Percentiles rank a stretch among this genome's conserved stretches.
phyloP scores from a whole-genome alignment of 1,140 invertebrate genomes.

The Heliconius hewitsoni region DNA sequence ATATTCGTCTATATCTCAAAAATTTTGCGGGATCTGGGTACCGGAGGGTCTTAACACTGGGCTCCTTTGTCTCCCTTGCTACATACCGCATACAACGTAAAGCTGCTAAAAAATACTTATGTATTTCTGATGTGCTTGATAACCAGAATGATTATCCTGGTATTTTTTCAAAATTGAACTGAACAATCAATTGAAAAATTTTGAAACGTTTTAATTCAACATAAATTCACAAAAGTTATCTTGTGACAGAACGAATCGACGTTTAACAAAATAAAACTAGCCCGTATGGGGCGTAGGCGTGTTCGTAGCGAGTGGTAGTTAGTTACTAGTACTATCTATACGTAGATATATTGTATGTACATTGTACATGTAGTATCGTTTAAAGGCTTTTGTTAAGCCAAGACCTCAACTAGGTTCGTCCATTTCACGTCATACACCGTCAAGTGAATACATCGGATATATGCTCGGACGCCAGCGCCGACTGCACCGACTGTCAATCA shows the following conservation, averaged over 20 bases:
- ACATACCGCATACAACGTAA: too few relatives aligned
- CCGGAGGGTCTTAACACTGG: too few relatives aligned
- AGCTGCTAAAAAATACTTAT: too few relatives aligned
- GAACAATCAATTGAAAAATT: neutral
- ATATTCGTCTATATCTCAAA: too few relatives aligned
- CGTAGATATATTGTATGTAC: neutral
- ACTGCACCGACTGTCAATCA: constrained; percentile 70
- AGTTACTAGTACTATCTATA: neutral
- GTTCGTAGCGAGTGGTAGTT: neutral
- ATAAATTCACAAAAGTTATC: neutral
- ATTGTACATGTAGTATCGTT: constrained; percentile 35
- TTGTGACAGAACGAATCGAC: neutral
- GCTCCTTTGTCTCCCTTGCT: too few relatives aligned
- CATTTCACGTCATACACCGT: constrained; percentile 46
- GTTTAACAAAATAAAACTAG: constrained; percentile 28
- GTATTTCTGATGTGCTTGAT: too few relatives aligned
- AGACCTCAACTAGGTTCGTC: constrained; percentile 44
- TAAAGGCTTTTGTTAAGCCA: constrained; percentile 49
- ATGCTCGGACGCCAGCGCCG: constrained; percentile 48
- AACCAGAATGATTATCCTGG: too few relatives aligned
- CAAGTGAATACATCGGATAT: constrained; percentile 49
- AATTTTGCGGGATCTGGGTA: too few relatives aligned
- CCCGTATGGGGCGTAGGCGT: constrained; percentile 5
- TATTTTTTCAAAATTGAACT: too few relatives aligned
- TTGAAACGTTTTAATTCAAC: neutral